Conservation (phyloP, 2,888 invertebrate genomes). For the Euphydryas editha region DNA sequence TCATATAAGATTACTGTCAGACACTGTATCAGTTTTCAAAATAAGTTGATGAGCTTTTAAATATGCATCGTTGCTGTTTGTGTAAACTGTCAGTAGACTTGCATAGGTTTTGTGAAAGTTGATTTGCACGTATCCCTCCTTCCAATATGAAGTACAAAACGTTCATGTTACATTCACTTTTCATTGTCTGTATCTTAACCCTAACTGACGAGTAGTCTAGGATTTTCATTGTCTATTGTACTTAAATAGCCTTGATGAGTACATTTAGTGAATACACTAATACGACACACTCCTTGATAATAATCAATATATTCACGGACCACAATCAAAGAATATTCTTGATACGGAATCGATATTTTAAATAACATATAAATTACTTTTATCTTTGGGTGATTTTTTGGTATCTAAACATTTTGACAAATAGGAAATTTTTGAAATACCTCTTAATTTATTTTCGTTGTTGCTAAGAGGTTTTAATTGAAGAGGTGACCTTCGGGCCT, state of each 20-base stretch:
- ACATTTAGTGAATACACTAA: background rate
- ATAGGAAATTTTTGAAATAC: slow-evolving; percentile 22
- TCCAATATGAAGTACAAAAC: slow-evolving; percentile 41
- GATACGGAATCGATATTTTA: slow-evolving; percentile 15
- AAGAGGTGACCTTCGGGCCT: slow-evolving; percentile 28
- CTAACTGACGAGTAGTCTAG: slow-evolving; percentile 19
- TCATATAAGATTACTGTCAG: background rate
- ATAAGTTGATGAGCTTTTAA: slow-evolving; percentile 10
- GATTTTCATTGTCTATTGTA: slow-evolving; percentile 23
- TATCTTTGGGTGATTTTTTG: slow-evolving; percentile 19
- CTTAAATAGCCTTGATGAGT: background rate
- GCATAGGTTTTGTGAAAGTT: slow-evolving; percentile 71
- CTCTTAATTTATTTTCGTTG: slow-evolving; percentile 17
- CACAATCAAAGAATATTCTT: slow-evolving; percentile 31
- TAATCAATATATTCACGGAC: slow-evolving; percentile 2
- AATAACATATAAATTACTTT: slow-evolving; percentile 10
- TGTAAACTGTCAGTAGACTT: slow-evolving; percentile 36
- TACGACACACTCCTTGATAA: background rate
- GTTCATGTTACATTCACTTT: slow-evolving; percentile 46
- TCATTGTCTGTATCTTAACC: slow-evolving; percentile 34
- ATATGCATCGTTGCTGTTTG: slow-evolving; percentile 20
- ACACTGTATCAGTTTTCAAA: background rate
- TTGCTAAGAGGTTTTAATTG: slow-evolving; percentile 31
- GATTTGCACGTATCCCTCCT: slow-evolving; percentile 53
- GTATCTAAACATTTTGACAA: slow-evolving; percentile 16